Conservation (phyloP, 1,140 invertebrate species). For the Arctopsyche grandis region DNA sequence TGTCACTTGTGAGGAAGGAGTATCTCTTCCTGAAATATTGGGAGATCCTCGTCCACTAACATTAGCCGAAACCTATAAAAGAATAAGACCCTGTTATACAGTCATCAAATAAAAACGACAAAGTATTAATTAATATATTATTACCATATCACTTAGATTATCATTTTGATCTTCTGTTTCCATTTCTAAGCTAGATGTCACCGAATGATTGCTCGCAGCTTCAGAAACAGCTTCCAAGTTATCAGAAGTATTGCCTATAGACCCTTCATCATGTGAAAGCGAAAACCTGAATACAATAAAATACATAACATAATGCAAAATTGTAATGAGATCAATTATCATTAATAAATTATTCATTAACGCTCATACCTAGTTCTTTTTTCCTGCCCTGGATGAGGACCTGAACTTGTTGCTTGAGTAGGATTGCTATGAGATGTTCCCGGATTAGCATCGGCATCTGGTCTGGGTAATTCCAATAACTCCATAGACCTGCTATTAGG, state of each 20-base stretch:
- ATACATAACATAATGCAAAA: neutral
- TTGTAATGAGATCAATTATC: too few relatives aligned
- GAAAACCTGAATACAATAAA: constrained; percentile 72
- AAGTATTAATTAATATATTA: neutral
- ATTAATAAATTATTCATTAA: neutral
- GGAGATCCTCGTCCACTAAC: constrained; percentile 89
- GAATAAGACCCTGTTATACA: constrained; percentile 56
- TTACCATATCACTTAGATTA: constrained; percentile 92
- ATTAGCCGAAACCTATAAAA: constrained; percentile 91
- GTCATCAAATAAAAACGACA: neutral
- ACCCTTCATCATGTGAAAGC: constrained; percentile 88
- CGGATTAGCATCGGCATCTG: neutral
- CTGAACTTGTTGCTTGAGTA: neutral
- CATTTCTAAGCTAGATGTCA: constrained; percentile 88
- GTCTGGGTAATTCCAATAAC: neutral
- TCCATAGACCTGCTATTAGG: constrained; percentile 28
- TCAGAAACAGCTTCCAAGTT: constrained; percentile 95
- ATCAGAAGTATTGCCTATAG: constrained; percentile 89
- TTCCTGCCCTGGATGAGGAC: constrained; percentile 51
- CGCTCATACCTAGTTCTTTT: constrained; percentile 54
- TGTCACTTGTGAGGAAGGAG: constrained; percentile 91
- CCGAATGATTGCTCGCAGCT: constrained; percentile 93
- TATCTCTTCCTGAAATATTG: constrained; percentile 85
- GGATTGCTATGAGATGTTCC: neutral
- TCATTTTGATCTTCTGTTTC: constrained; percentile 91